These are phyloP conservation scores for Antechinus stuartii DNA, from an alignment of 2,113 vertebrate species.

Conservation along the genomic window DNA sequence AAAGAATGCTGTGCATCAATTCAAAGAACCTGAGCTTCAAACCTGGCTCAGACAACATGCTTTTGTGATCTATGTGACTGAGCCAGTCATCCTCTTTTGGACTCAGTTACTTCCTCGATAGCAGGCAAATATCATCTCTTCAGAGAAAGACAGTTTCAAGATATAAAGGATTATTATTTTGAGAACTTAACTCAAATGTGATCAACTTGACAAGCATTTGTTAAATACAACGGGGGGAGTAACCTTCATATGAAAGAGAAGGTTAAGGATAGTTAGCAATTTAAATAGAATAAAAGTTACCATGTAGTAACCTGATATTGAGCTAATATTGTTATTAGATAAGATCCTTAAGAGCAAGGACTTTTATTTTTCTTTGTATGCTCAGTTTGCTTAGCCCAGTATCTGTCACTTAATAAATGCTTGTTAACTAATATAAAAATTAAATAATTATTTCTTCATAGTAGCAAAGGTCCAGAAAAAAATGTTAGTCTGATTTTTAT, in stretches of 20 bases:
- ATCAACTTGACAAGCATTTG: neutral
- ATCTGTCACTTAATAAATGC: neutral
- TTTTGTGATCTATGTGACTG: neutral
- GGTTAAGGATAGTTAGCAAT: neutral
- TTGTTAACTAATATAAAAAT: neutral
- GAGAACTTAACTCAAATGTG: neutral
- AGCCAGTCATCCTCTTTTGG: neutral
- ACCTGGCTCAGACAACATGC: neutral
- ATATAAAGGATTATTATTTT: neutral
- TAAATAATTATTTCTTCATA: neutral
- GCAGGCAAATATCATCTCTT: neutral
- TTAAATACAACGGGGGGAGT: neutral
- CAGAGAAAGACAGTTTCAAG: neutral
- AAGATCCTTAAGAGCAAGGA: no score
- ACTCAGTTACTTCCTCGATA: neutral
- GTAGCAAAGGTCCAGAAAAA: neutral
- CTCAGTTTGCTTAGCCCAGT: neutral
- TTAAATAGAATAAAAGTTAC: neutral
- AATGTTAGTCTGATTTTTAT: neutral
- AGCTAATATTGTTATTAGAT: neutral
- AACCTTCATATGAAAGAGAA: neutral
- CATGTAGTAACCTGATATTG: neutral
- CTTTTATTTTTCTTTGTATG: neutral
- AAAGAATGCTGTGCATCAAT: neutral
- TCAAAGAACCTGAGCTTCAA: neutral